A percentile compares a stretch with the other conserved stretches of the same genome.
Evolutionary conservation across 2,888 invertebrate species (phyloP).

Genomic region (Cosmia trapezina): DNA sequence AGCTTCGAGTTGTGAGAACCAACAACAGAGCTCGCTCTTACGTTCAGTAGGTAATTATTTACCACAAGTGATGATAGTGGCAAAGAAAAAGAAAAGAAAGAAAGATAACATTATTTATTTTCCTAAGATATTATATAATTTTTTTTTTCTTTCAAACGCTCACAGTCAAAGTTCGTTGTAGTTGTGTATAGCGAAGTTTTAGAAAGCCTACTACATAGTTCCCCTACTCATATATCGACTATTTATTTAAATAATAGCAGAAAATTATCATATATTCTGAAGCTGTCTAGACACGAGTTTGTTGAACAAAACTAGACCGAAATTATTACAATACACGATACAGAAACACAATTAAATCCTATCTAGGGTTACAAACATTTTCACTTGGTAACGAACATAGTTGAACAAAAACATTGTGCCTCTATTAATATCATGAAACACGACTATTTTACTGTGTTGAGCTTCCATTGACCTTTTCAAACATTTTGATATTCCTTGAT

Average conservation of each 20-base stretch:
- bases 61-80: not conserved
- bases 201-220: not conserved
- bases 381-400: constrained; percentile 5
- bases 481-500: constrained; percentile 4
- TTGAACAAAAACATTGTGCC: constrained; percentile 3
- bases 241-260: constrained; percentile 1
- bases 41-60: not conserved
- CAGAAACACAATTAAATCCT: constrained; percentile 23
- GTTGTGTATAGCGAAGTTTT: not conserved
- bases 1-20: not conserved
- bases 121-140: not conserved
- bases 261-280: not conserved
- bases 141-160: not conserved
- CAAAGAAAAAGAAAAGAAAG: not conserved
- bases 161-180: not conserved
- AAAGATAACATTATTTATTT: not conserved
- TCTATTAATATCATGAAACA: constrained; percentile 21
- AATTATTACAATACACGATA: constrained; percentile 15
- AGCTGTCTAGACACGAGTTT: constrained; percentile 19
- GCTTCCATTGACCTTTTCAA: not conserved
- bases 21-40: not conserved
- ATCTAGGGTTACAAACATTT: constrained; percentile 21
- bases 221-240: not conserved
- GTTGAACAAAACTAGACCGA: constrained; percentile 8
- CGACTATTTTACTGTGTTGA: not conserved